Conservation (phyloP, 2,113 vertebrate genomes). For the Trichomycterus rosablanca region DNA sequence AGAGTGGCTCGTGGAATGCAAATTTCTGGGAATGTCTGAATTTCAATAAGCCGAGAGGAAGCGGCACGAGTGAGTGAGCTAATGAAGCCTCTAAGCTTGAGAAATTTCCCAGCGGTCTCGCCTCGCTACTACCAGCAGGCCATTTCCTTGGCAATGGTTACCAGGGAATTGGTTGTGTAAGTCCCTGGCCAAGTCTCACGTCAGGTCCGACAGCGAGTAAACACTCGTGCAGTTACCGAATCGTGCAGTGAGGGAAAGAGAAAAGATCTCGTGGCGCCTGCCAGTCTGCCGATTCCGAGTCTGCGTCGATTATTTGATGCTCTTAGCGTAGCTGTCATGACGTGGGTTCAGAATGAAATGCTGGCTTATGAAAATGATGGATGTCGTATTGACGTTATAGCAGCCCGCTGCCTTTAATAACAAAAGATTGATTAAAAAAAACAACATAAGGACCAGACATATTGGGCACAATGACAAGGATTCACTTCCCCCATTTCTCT, state of each 20-base stretch:
- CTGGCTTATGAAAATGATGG: no score
- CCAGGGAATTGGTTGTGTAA: constrained; percentile 33
- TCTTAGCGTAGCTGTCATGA: no score
- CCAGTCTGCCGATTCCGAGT: constrained; percentile 2
- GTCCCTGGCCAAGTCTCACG: constrained; percentile 41
- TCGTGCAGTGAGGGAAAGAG: constrained; percentile 18
- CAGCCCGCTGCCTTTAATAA: no score
- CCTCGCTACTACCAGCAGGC: constrained; percentile 29
- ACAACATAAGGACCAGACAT: no score
- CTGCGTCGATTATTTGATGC: no score
- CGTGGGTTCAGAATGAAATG: no score
- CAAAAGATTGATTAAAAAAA: no score
- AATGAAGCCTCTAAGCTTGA: constrained; percentile 33
- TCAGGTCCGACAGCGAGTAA: constrained; percentile 41
- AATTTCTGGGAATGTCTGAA: constrained; percentile 29
- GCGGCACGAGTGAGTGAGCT: constrained; percentile 30
- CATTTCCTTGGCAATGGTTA: constrained; percentile 47
- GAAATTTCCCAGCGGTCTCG: constrained; percentile 40
- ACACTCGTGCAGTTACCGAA: constrained; percentile 25
- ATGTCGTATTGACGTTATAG: no score
- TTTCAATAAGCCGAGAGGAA: constrained; percentile 39
- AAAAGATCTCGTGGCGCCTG: constrained; percentile 9
- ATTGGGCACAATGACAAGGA: no score
- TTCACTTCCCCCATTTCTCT: no score
- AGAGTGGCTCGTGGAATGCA: constrained; percentile 2